Evolutionary conservation across 2,797 vertebrate species (phyloP).

Genomic region (Petrocephalus sullivani): DNA sequence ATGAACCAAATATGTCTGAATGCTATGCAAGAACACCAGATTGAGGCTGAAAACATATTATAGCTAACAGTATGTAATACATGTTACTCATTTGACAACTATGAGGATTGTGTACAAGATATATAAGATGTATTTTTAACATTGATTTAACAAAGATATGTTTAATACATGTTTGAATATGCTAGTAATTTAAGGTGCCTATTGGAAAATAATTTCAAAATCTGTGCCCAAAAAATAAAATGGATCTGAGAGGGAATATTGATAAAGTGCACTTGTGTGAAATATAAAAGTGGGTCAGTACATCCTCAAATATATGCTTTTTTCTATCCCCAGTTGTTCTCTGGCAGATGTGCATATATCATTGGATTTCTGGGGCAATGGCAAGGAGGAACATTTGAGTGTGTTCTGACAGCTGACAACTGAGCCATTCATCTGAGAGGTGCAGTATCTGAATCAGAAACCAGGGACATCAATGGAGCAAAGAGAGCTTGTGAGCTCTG

Average conservation of each 20-base stretch:
- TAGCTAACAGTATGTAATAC: background rate
- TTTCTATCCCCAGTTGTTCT: slow-evolving; percentile 56
- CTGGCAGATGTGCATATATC: slow-evolving; percentile 59
- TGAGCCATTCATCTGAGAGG: slow-evolving; percentile 17
- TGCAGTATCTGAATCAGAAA: slow-evolving; percentile 26
- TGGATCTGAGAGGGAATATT: background rate
- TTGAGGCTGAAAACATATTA: background rate
- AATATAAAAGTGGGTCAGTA: background rate
- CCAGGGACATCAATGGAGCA: slow-evolving; percentile 80
- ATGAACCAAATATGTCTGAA: background rate
- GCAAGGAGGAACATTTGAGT: slow-evolving; percentile 25
- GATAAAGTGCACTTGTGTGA: background rate
- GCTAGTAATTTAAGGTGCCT: background rate
- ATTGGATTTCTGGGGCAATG: slow-evolving; percentile 38
- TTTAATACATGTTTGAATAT: background rate
- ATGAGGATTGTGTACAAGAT: background rate
- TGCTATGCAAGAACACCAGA: background rate
- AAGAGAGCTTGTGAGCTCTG: slow-evolving; percentile 76
- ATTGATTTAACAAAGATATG: background rate
- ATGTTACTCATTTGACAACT: background rate
- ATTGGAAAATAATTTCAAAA: background rate
- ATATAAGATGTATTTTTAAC: background rate
- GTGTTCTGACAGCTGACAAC: slow-evolving; percentile 29
- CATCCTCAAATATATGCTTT: background rate
- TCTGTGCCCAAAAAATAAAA: background rate